A percentile compares a stretch with the other conserved stretches of the same genome.
These are phyloP conservation scores for Marisa cornuarietis DNA, from an alignment of 1,140 invertebrate genomes.

Conservation along the genomic window DNA sequence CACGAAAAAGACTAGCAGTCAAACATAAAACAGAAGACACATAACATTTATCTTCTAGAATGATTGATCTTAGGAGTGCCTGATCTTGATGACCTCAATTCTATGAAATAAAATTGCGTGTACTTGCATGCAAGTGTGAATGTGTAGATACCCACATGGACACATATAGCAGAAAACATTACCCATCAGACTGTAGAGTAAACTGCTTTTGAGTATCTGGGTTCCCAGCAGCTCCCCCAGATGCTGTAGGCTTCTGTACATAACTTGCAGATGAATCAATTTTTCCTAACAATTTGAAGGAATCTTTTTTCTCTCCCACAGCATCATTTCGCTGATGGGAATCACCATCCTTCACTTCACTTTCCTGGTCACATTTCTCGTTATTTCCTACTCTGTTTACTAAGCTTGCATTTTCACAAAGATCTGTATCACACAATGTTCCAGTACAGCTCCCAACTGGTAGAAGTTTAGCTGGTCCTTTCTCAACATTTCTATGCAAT, in stretches of 20 bases:
- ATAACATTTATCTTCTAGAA: neutral
- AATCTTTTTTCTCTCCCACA: neutral
- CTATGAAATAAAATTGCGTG: too few relatives aligned
- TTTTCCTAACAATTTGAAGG: neutral
- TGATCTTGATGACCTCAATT: too few relatives aligned
- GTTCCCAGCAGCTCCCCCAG: neutral
- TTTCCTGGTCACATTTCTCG: neutral
- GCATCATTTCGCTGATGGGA: neutral
- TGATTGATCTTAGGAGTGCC: too few relatives aligned
- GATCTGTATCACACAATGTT: neutral
- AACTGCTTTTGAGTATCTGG: neutral
- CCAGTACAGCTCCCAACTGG: neutral
- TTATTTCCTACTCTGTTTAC: too few relatives aligned
- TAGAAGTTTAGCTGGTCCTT: neutral
- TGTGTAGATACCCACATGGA: neutral
- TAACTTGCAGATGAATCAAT: neutral
- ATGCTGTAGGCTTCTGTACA: neutral
- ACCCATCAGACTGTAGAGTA: conserved; percentile 15
- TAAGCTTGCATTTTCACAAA: neutral
- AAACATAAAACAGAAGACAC: neutral
- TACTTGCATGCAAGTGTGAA: neutral
- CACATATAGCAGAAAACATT: neutral
- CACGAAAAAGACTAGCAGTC: conserved; percentile 18
- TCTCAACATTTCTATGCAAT: neutral
- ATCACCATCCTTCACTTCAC: neutral